Conservation (phyloP, 2,113 vertebrate species). For the Phyllopteryx taeniolatus region DNA sequence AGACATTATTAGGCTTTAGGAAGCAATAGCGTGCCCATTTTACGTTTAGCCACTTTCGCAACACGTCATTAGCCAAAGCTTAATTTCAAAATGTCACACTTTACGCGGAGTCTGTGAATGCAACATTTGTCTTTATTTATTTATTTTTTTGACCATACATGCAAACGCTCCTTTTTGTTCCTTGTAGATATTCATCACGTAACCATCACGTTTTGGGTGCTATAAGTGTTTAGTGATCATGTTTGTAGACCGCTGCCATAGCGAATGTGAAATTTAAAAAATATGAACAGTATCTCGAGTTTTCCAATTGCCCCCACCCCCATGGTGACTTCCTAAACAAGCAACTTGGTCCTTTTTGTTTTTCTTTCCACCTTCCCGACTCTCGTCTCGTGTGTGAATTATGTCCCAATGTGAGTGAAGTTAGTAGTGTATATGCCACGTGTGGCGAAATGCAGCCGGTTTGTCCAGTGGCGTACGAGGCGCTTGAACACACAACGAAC, state of each 20-base stretch:
- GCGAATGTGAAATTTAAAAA: not conserved
- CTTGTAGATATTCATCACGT: not conserved
- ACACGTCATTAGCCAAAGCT: not conserved
- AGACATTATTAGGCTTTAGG: not conserved
- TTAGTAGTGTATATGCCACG: constrained; percentile 25
- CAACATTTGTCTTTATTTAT: not conserved
- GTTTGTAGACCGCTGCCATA: not conserved
- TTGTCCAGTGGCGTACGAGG: not conserved
- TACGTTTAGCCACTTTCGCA: not conserved
- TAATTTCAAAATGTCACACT: not conserved
- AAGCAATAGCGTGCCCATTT: not conserved
- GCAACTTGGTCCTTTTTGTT: not conserved
- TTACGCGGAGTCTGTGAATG: not conserved
- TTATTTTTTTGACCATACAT: too few relatives aligned
- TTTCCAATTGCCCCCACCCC: not conserved
- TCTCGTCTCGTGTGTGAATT: not conserved
- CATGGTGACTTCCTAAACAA: not conserved
- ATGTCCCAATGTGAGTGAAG: not conserved
- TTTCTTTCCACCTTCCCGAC: not conserved
- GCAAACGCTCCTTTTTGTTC: not conserved
- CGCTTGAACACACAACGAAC: not conserved
- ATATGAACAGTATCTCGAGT: not conserved
- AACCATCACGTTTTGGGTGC: not conserved
- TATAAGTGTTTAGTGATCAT: not conserved
- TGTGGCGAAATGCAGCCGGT: constrained; percentile 14